A percentile compares a stretch with the other conserved stretches of the same genome.
phyloP scores from a whole-genome alignment of 2,113 vertebrate species.

The Nannobrachium achirus region DNA sequence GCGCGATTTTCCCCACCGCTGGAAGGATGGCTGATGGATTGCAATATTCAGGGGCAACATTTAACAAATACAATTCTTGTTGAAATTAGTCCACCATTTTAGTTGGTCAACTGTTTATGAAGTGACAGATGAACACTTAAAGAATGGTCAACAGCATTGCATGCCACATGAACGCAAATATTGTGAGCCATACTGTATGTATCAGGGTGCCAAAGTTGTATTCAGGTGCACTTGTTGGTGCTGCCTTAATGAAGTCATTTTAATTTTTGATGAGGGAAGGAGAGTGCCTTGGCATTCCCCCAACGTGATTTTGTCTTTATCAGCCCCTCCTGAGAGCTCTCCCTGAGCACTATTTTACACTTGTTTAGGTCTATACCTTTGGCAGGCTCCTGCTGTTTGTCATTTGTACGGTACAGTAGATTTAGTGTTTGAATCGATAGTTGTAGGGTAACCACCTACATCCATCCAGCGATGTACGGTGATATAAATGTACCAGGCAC shows the following conservation, averaged over 20 bases:
- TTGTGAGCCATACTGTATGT: slow-evolving; percentile 1
- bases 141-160: too few species aligned
- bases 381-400: slow-evolving; percentile 65
- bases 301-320: slow-evolving; percentile 36
- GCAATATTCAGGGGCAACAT: too few species aligned
- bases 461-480: background rate
- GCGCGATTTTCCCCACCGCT: too few species aligned
- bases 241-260: slow-evolving; percentile 55
- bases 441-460: too few species aligned
- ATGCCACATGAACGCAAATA: too few species aligned
- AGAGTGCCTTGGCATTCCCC: slow-evolving; percentile 39
- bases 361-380: slow-evolving; percentile 59
- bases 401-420: slow-evolving; percentile 43
- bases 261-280: slow-evolving; percentile 48
- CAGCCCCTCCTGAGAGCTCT: slow-evolving; percentile 62
- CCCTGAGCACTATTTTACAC: slow-evolving; percentile 61
- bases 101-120: too few species aligned
- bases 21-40: too few species aligned
- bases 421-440: slow-evolving; percentile 17
- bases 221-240: slow-evolving; percentile 33
- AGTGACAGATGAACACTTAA: too few species aligned
- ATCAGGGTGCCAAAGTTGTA: slow-evolving; percentile 24
- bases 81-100: too few species aligned
- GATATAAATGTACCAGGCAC: slow-evolving; percentile 11
- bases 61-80: too few species aligned